Evolutionary conservation across 53 echinoderm and acorn worm species (phyloP), one percentile per base, ranked within the genome.

Genomic region (Holothuria scabra): DNA sequence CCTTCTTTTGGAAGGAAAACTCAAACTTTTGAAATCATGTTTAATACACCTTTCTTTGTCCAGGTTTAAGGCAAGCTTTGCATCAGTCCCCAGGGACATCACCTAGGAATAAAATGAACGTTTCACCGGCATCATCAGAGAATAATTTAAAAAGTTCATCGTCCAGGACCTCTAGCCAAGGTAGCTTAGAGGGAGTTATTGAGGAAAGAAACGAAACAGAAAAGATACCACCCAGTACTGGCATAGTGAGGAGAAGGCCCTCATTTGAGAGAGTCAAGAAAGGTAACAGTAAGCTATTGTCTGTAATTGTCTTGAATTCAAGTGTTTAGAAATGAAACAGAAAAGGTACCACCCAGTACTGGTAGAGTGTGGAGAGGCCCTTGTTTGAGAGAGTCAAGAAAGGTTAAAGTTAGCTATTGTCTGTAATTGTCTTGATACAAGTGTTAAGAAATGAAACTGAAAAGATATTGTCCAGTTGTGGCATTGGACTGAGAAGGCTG

Each of bases 1-100:
- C 10, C 41, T 41, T 41, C 41, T 41, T 8, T 8, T 10, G 8
- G 0, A 8, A 41, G 41, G 41, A 10, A 41, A 41, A 8, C 41
- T 41, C 41, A 41, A 8, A 41, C 7, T 41, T 3, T 41, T 18
- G 18, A 52, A 52, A 52, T 52, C 18, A 18, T 52, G 14, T 52
- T n/a, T n/a, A n/a, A n/a, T 52, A 41, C 52, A 12, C 18, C 14
- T 52, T 44, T 59, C 33, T 74, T 34, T 23, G 7, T 9, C 4
- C 48, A 96, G 96, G 96, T 91, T 81, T 96, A 85, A 89, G 96
- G n/a, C 93, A 93, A 79, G 96, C 96, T 58, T 91, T 88, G 79
- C 93, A 95, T 48, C 86, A 82, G 33, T 96, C 96, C 2, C 96
- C 96, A 13, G 88, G 93, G 55, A 96, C 90, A 71, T 93, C 96